Conservation (phyloP, 2,797 vertebrate species). For the Sebastes melanostomus region DNA sequence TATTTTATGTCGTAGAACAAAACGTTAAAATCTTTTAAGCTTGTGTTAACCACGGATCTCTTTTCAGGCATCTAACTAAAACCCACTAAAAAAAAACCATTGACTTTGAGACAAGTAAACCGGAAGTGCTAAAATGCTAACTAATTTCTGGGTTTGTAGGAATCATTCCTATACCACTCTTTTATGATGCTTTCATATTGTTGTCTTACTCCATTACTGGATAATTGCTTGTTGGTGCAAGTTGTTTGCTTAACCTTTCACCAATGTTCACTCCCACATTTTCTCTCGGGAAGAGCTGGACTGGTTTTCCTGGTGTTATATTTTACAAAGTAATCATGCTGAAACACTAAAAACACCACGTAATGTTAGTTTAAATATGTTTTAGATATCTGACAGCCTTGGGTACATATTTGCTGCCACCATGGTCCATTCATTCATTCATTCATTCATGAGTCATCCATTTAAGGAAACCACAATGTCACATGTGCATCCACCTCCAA, state of each 20-base stretch:
- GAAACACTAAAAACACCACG: neutral
- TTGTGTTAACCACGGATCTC: no score
- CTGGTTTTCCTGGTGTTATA: neutral
- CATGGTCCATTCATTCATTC: neutral
- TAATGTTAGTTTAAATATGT: neutral
- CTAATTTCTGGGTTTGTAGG: no score
- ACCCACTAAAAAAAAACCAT: no score
- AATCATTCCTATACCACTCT: no score
- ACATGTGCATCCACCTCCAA: neutral
- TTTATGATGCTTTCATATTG: neutral
- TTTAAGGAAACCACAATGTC: conserved; percentile 18
- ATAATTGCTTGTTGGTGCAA: neutral
- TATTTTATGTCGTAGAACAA: neutral
- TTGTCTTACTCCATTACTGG: neutral
- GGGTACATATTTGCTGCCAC: conserved; percentile 25
- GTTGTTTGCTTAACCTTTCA: conserved; percentile 32
- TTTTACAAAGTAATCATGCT: neutral
- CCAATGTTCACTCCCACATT: conserved; percentile 22
- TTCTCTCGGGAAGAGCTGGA: neutral
- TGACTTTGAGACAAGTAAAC: no score
- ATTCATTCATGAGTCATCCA: conserved; percentile 13
- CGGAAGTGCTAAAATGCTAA: no score
- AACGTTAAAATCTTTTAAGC: neutral
- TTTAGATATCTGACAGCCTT: neutral
- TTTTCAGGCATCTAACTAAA: no score